These are phyloP conservation scores for Iselma pallidipennis DNA, from an alignment of 2,888 invertebrate species.

Conservation along the genomic window DNA sequence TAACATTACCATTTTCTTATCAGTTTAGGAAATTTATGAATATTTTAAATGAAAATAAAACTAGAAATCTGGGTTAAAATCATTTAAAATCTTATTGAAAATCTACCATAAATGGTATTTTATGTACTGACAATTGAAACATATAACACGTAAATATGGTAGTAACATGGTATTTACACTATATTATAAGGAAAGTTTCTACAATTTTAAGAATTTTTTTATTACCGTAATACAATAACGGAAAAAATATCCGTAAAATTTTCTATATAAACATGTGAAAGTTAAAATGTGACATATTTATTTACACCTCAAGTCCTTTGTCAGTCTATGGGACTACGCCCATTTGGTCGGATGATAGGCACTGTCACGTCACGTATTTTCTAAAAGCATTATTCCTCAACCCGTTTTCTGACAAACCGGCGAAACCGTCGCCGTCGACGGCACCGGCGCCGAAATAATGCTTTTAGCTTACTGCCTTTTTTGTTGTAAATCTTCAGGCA, in stretches of 20 bases:
- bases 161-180: not conserved
- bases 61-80: not conserved
- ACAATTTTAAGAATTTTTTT: not conserved
- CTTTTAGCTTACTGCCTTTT: too few species aligned
- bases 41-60: not conserved
- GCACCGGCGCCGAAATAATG: too few species aligned
- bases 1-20: not conserved
- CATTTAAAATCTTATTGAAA: too few species aligned
- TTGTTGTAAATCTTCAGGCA: too few species aligned
- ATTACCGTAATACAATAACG: not conserved
- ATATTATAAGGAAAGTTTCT: not conserved
- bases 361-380: not conserved
- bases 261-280: not conserved
- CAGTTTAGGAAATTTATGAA: not conserved
- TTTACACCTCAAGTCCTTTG: too few species aligned
- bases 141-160: not conserved
- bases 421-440: not conserved
- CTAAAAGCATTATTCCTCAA: too few species aligned
- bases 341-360: conserved; percentile 14
- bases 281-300: not conserved
- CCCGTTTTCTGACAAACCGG: not conserved
- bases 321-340: too few species aligned
- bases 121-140: not conserved
- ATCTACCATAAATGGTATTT: not conserved
- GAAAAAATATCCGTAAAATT: not conserved